Evolutionary conservation across 23 tunicate species (phyloP).

Genomic region (Pegea sp.): DNA sequence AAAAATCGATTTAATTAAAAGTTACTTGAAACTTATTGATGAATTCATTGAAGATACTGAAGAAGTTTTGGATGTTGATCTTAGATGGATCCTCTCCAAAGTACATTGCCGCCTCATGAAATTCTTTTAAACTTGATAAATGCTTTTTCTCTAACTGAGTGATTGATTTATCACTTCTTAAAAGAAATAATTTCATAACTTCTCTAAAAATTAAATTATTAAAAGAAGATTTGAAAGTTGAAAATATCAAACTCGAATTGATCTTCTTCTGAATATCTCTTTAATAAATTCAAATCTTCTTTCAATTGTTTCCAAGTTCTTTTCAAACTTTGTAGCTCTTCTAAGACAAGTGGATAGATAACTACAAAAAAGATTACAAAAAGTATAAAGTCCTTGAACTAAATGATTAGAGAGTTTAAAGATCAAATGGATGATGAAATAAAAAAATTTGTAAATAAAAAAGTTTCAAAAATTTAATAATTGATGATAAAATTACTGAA

Average conservation of each 20-base stretch:
- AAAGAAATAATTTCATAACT: slow-evolving; percentile 64
- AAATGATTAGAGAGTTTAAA: too few species aligned
- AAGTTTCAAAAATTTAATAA: too few species aligned
- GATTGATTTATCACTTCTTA: slow-evolving; percentile 47
- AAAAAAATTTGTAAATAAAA: too few species aligned
- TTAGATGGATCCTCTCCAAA: slow-evolving; percentile 82
- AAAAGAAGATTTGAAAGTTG: background rate
- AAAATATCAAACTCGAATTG: background rate
- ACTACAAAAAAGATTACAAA: slow-evolving; percentile 32
- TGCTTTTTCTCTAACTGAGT: slow-evolving; percentile 48
- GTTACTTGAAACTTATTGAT: slow-evolving; percentile 61
- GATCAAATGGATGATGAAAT: too few species aligned
- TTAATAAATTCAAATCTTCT: slow-evolving; percentile 51
- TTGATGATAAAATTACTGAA: too few species aligned
- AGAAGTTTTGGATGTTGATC: slow-evolving; percentile 87
- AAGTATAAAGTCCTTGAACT: too few species aligned
- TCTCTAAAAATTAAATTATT: slow-evolving; percentile 10
- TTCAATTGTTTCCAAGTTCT: slow-evolving; percentile 45
- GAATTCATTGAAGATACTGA: slow-evolving; percentile 66
- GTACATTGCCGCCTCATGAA: slow-evolving; percentile 56
- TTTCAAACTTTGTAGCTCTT: slow-evolving; percentile 57
- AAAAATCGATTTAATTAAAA: too few species aligned
- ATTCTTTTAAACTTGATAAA: slow-evolving; percentile 43
- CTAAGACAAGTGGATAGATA: slow-evolving; percentile 55
- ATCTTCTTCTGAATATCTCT: too few species aligned